These are phyloP conservation scores for Etheostoma spectabile DNA, from an alignment of 2,113 vertebrate species.

Conservation along the genomic window DNA sequence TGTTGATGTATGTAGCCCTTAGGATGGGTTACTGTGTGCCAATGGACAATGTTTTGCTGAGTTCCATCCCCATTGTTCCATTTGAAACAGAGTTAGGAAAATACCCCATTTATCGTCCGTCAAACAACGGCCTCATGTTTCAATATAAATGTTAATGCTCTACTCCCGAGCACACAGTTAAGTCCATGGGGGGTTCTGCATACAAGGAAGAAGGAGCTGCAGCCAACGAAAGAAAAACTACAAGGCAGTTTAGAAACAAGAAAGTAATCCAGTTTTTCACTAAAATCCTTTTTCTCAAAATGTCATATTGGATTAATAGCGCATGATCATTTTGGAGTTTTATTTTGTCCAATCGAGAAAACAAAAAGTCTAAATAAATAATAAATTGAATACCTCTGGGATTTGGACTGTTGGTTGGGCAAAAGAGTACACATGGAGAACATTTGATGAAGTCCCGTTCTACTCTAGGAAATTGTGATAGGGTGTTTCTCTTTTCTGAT, in stretches of 20 bases:
- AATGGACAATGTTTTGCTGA: slow-evolving; percentile 46
- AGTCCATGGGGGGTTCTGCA: slow-evolving; percentile 43
- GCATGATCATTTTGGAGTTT: slow-evolving; percentile 46
- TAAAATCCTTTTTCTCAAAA: slow-evolving; percentile 69
- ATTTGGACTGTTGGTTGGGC: neutral
- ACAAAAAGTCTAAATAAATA: neutral
- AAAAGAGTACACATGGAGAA: neutral
- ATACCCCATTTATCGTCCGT: slow-evolving; percentile 76
- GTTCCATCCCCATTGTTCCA: slow-evolving; percentile 67
- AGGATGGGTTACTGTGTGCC: slow-evolving; percentile 52
- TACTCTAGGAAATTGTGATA: neutral
- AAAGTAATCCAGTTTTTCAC: slow-evolving; percentile 73
- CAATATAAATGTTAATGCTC: slow-evolving; percentile 84
- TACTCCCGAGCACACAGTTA: slow-evolving; percentile 43
- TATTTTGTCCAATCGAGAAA: slow-evolving; percentile 32
- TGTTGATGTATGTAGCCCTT: slow-evolving; percentile 67
- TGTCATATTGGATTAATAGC: slow-evolving; percentile 76
- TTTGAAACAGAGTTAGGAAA: slow-evolving; percentile 70
- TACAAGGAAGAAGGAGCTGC: slow-evolving; percentile 31
- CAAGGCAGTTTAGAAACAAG: slow-evolving; percentile 55
- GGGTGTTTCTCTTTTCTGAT: neutral
- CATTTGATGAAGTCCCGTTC: neutral
- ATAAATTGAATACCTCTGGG: neutral
- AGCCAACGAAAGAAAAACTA: slow-evolving; percentile 42
- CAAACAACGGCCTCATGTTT: slow-evolving; percentile 71